phyloP scores from a whole-genome alignment of 2,113 vertebrate genomes.

The Oriolus oriolus region DNA sequence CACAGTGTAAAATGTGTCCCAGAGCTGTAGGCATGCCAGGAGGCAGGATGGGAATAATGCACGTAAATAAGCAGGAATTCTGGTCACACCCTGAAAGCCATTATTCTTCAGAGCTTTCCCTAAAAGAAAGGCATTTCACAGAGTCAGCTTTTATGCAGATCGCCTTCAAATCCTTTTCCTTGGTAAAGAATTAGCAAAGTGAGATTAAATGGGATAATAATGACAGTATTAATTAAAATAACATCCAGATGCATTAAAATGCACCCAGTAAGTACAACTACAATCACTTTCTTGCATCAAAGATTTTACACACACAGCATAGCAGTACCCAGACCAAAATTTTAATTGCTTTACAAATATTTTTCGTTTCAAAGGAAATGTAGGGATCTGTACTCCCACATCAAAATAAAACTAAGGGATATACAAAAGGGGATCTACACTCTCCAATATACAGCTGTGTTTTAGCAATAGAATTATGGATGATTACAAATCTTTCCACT shows the following conservation, averaged over 20 bases:
- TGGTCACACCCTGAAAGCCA: neutral
- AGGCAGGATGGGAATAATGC: neutral
- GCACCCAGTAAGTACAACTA: neutral
- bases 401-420: neutral
- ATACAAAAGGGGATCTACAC: neutral
- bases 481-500: neutral
- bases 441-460: neutral
- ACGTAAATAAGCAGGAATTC: neutral
- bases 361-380: neutral
- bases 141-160: neutral
- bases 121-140: neutral
- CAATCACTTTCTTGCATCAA: neutral
- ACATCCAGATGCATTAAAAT: neutral
- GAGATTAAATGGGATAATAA: neutral
- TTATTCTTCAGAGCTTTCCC: neutral
- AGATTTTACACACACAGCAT: neutral
- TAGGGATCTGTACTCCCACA: neutral
- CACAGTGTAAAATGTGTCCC: neutral
- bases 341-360: neutral
- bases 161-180: neutral
- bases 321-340: neutral
- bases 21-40: neutral
- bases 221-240: neutral
- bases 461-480: neutral
- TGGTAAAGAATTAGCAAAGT: neutral